Conservation (phyloP, 2,797 vertebrate species). For the Mastacembelus armatus region DNA sequence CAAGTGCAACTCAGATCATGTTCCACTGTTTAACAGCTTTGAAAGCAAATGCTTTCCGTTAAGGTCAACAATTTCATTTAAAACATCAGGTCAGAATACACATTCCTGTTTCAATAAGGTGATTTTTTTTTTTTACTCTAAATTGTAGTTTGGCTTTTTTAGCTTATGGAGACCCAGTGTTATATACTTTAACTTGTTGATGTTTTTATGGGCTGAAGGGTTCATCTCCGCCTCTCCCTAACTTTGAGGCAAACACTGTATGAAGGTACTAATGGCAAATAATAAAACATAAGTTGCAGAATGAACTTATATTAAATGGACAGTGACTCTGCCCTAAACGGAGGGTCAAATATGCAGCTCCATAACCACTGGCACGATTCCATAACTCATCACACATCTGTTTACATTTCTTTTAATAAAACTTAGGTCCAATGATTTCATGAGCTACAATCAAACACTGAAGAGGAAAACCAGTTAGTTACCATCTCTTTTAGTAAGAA, state of each 20-base stretch:
- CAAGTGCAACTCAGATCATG: constrained; percentile 76
- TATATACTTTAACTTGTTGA: constrained; percentile 19
- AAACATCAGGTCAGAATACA: constrained; percentile 21
- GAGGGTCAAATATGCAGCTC: constrained; percentile 38
- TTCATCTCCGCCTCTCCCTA: too few relatives aligned
- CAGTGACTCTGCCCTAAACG: constrained; percentile 26
- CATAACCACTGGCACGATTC: constrained; percentile 20
- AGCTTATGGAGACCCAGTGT: constrained; percentile 32
- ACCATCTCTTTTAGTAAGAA: constrained; percentile 24
- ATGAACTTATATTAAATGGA: constrained; percentile 27
- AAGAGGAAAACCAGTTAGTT: constrained; percentile 22
- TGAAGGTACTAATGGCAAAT: constrained; percentile 47
- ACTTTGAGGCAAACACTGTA: too few relatives aligned
- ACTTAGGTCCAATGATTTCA: constrained; percentile 22
- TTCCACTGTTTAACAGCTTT: constrained; percentile 69
- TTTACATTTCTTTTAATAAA: too few relatives aligned
- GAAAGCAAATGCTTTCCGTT: constrained; percentile 33
- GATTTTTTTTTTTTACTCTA: neutral
- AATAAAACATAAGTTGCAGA: constrained; percentile 58
- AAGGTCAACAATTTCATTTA: constrained; percentile 16
- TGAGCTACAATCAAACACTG: constrained; percentile 34
- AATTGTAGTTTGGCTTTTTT: constrained; percentile 10
- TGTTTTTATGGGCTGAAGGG: constrained; percentile 28
- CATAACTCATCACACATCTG: constrained; percentile 23
- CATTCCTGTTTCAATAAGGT: constrained; percentile 20